Conservation (phyloP, 2,797 vertebrate genomes). For the Emys orbicularis region DNA sequence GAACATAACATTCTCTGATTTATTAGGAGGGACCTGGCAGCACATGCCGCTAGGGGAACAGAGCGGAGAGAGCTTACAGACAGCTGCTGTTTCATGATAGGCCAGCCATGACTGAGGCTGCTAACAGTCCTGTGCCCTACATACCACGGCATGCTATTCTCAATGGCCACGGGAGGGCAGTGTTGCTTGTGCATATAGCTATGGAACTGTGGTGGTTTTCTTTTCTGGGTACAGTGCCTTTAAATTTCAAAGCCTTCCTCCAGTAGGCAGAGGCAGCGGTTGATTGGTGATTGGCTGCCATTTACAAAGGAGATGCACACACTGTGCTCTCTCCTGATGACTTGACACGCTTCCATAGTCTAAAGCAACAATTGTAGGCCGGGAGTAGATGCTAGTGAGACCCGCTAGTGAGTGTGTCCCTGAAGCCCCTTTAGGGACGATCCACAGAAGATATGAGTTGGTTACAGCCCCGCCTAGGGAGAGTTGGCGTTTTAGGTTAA, state of each 20-base stretch:
- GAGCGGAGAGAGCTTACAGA: neutral
- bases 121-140: neutral
- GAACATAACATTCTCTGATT: constrained; percentile 17
- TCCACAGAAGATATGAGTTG: neutral
- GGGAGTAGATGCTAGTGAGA: neutral
- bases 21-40: neutral
- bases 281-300: neutral
- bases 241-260: neutral
- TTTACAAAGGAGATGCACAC: neutral
- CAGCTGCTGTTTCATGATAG: neutral
- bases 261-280: neutral
- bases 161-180: neutral
- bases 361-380: neutral
- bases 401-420: neutral
- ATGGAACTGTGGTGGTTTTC: neutral
- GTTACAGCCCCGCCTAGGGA: neutral
- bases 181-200: neutral
- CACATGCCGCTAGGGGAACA: neutral
- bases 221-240: neutral
- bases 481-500: neutral
- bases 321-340: neutral
- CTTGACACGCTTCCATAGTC: neutral
- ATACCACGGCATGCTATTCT: neutral
- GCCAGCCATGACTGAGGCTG: neutral
- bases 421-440: too few species aligned